Base-by-base conservation (phyloP, 2,888 invertebrate species). In the Netelia virgata region DNA sequence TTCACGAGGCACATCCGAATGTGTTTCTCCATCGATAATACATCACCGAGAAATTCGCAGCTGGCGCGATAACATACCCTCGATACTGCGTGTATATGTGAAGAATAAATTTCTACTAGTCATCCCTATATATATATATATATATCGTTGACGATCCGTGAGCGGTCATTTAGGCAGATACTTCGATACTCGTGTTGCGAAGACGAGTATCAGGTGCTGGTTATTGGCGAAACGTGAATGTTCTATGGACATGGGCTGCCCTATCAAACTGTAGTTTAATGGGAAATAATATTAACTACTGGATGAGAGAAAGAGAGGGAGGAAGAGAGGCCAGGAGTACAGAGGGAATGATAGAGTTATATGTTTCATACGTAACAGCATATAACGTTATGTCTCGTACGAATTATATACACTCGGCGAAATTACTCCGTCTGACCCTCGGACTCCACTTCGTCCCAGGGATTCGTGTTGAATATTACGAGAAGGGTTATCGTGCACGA, bases 201-300 rank as follows among this genome's bases (percentile, higher is more conserved):
- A 81, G 80, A 47, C 70, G 20, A 47, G 84, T 80, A 77, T 81
- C 84, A 74, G 82, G 74, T 77, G 82, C 63, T 57, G 69, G 18
- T 53, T 57, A 20, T 20, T 57, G 36, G 47, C 23, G 47, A 20
- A 59, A 57, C 74, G 66, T 59, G 68, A 28, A 69, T 59, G 36
- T 69, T 70, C 63, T 70, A 55, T 47, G 75, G 66, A 73, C 76
- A 76, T 61, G 59, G 57, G 63, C 72, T 70, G 64, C 28, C 77
- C 61, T 78, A 82, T 84, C 74, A 84, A 82, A 73, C 59, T 77
- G 73, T 9, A 69, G 23, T 84, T 84, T 84, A 78, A 84, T 84
- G 64, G 77, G 43, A 64, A 75, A 78, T 68, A 76, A 80, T 80
- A 84, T 84, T 76, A 84, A 84, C 79, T 63, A 28, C 59, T 66